Percentiles rank a stretch among this genome's conserved stretches.
Conservation (phyloP, 2,888 invertebrate genomes). For the Formica aserva region DNA sequence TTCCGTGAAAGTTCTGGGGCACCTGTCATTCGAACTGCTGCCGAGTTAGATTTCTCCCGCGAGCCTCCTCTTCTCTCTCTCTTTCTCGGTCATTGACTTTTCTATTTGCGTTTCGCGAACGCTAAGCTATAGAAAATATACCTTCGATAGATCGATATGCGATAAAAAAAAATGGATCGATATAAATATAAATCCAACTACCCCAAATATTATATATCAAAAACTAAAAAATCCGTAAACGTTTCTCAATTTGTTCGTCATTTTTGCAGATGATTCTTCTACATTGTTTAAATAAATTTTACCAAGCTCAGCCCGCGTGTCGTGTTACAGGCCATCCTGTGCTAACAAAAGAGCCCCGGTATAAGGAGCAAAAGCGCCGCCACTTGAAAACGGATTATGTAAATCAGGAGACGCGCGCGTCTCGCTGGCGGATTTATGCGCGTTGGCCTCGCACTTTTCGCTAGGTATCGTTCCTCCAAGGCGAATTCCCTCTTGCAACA, state of each 20-base stretch:
- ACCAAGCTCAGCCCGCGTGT: background rate
- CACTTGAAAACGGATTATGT: constrained; percentile 52
- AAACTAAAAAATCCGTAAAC: background rate
- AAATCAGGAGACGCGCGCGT: constrained; percentile 37
- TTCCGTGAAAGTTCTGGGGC: constrained; percentile 60
- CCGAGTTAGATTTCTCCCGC: constrained; percentile 30
- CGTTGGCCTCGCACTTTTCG: constrained; percentile 41
- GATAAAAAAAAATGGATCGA: background rate
- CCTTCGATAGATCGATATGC: background rate
- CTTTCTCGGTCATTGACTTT: constrained; percentile 3
- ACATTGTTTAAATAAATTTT: constrained; percentile 15
- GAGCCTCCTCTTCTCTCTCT: constrained; percentile 9
- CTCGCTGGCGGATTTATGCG: constrained; percentile 43
- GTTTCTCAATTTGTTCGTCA: background rate
- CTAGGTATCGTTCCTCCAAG: constrained; percentile 19
- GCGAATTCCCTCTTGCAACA: constrained; percentile 16
- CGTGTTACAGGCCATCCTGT: background rate
- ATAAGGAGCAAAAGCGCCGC: constrained; percentile 44
- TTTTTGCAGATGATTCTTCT: background rate
- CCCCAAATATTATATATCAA: background rate
- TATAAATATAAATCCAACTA: background rate
- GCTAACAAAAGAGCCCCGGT: constrained; percentile 34
- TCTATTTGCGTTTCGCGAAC: constrained; percentile 7
- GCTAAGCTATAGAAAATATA: background rate
- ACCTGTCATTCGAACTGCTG: constrained; percentile 54